These are phyloP conservation scores for Germaria angustata DNA, from an alignment of 2,888 invertebrate species.

Conservation along the genomic window DNA sequence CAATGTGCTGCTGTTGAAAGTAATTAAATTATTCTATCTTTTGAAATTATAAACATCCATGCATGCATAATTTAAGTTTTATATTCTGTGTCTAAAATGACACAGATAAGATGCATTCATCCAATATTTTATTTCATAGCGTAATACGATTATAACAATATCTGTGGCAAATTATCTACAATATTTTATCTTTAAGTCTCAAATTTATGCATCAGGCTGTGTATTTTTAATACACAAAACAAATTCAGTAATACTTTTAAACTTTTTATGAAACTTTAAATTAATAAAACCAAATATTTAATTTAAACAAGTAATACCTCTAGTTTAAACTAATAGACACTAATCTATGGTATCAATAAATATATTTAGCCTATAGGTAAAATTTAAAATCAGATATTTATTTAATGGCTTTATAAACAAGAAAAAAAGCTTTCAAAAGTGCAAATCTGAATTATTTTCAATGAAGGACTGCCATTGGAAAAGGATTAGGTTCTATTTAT, in stretches of 20 bases:
- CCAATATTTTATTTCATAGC: background rate
- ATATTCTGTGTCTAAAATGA: background rate
- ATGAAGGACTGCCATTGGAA: too few relatives aligned
- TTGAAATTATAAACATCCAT: slow-evolving; percentile 1
- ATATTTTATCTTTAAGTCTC: slow-evolving; percentile 5
- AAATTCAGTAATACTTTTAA: too few relatives aligned
- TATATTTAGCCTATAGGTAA: too few relatives aligned
- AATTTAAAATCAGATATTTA: too few relatives aligned
- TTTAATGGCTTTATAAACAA: too few relatives aligned
- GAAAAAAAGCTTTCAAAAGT: too few relatives aligned
- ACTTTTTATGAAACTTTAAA: background rate
- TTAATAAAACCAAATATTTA: background rate
- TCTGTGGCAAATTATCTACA: slow-evolving; percentile 16
- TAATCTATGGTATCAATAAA: too few relatives aligned
- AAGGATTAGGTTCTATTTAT: too few relatives aligned
- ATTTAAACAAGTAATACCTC: background rate
- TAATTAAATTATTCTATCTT: slow-evolving; percentile 16
- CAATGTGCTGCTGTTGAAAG: background rate
- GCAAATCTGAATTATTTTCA: too few relatives aligned
- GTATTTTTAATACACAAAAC: background rate
- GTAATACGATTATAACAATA: slow-evolving; percentile 5
- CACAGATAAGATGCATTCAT: slow-evolving; percentile 19
- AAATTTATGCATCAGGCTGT: background rate
- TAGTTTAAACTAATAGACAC: too few relatives aligned
- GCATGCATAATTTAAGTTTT: background rate